Conservation (phyloP, 2,888 invertebrate genomes). For the Tigriopus californicus region DNA sequence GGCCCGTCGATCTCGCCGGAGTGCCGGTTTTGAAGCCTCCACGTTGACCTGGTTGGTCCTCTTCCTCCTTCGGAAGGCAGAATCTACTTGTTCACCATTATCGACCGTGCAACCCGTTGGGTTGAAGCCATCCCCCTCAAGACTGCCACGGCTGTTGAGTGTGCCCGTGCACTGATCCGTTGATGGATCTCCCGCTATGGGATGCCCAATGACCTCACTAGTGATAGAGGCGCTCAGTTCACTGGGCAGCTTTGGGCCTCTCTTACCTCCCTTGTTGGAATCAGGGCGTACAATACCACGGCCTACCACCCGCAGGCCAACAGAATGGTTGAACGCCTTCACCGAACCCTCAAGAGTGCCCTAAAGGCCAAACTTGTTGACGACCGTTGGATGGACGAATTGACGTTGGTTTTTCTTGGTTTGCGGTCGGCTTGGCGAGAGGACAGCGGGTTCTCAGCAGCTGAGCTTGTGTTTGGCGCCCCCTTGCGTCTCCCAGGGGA, state of each 20-base stretch:
- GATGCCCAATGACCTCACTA: conserved; percentile 20
- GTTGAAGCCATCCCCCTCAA: conserved; percentile 21
- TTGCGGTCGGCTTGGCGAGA: too few relatives aligned
- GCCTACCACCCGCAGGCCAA: conserved; percentile 15
- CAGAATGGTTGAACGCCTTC: conserved; percentile 21
- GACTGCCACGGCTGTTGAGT: conserved; percentile 17
- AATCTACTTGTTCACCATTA: conserved; percentile 17
- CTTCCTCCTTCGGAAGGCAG: conserved; percentile 13
- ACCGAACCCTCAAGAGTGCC: too few relatives aligned
- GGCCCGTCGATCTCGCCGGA: conserved; percentile 13
- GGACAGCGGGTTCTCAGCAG: too few relatives aligned
- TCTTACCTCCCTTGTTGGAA: background rate
- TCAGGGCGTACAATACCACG: background rate
- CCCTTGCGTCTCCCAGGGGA: too few relatives aligned
- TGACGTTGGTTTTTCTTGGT: too few relatives aligned
- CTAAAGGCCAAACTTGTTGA: too few relatives aligned
- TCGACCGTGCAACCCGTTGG: conserved; percentile 19
- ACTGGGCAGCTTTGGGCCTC: conserved; percentile 17
- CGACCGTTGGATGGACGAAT: too few relatives aligned
- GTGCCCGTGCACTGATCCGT: conserved; percentile 17
- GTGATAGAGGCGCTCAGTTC: conserved; percentile 20
- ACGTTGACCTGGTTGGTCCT: conserved; percentile 19
- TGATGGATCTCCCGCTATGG: conserved; percentile 21
- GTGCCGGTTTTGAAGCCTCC: conserved; percentile 18
- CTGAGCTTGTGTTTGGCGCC: too few relatives aligned